phyloP scores from a whole-genome alignment of 1,140 invertebrate genomes.

The Bactericera cockerelli region DNA sequence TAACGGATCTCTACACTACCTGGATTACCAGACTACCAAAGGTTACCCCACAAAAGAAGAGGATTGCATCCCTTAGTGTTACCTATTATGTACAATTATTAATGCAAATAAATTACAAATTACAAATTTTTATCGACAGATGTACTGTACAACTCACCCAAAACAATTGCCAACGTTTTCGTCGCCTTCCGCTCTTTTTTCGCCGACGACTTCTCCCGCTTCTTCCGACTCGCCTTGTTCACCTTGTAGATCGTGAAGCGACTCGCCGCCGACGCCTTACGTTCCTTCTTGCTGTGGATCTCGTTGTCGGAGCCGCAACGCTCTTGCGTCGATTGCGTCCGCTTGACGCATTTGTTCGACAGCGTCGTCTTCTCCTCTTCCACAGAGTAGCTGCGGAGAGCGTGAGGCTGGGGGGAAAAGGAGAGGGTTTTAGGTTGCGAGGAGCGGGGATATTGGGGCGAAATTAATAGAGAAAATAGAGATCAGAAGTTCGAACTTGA shows the following conservation, averaged over 20 bases:
- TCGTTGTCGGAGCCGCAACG: constrained; percentile 25
- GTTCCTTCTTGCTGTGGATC: constrained; percentile 42
- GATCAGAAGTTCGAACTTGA: too few relatives aligned
- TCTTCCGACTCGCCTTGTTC: constrained; percentile 86
- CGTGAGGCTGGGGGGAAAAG: not conserved
- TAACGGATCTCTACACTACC: too few relatives aligned
- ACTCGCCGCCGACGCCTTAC: constrained; percentile 37
- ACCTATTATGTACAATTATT: too few relatives aligned
- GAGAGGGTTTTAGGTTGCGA: too few relatives aligned
- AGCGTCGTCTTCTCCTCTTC: constrained; percentile 23
- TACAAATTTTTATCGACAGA: too few relatives aligned
- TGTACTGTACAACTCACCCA: constrained; percentile 86
- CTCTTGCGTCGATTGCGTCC: constrained; percentile 29
- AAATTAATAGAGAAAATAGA: too few relatives aligned
- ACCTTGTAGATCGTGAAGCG: constrained; percentile 83
- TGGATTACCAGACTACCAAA: too few relatives aligned
- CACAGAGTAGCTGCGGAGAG: constrained; percentile 1
- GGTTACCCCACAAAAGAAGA: too few relatives aligned
- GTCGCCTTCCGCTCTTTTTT: constrained; percentile 97
- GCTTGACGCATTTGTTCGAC: constrained; percentile 24
- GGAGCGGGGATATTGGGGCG: too few relatives aligned
- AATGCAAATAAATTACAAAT: too few relatives aligned
- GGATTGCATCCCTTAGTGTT: too few relatives aligned
- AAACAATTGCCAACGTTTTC: constrained; percentile 94
- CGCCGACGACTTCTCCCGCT: constrained; percentile 83